A percentile compares a stretch with the other conserved stretches of the same genome.
Conservation (phyloP, 2,113 vertebrate species). For the Mystacornis crossleyi region DNA sequence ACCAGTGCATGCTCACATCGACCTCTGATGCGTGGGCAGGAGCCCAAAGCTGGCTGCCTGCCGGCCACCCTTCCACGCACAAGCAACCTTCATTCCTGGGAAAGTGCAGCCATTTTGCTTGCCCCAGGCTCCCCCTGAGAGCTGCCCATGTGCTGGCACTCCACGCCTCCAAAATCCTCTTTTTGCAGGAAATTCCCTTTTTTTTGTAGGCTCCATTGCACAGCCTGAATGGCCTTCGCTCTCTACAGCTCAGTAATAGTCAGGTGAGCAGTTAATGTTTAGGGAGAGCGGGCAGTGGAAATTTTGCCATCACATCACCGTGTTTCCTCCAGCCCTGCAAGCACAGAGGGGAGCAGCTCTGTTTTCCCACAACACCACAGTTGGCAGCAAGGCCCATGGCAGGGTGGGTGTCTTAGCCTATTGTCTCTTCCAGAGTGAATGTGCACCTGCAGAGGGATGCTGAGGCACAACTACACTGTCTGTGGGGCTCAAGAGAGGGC, state of each 20-base stretch:
- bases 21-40: not conserved
- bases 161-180: not conserved
- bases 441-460: not conserved
- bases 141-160: not conserved
- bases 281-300: not conserved
- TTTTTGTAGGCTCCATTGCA: not conserved
- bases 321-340: not conserved
- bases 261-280: constrained; percentile 53
- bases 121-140: not conserved
- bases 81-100: not conserved
- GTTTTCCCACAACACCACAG: not conserved
- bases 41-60: not conserved
- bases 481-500: not conserved
- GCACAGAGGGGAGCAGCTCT: not conserved
- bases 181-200: not conserved
- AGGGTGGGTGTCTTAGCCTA: not conserved
- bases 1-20: not conserved
- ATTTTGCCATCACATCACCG: not conserved
- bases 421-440: not conserved
- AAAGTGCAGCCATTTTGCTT: not conserved
- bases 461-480: not conserved
- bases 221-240: not conserved
- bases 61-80: not conserved
- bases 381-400: not conserved
- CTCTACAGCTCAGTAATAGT: not conserved